Evolutionary conservation across 1,140 invertebrate genomes (phyloP).

Genomic region (Temnothorax nylanderi): DNA sequence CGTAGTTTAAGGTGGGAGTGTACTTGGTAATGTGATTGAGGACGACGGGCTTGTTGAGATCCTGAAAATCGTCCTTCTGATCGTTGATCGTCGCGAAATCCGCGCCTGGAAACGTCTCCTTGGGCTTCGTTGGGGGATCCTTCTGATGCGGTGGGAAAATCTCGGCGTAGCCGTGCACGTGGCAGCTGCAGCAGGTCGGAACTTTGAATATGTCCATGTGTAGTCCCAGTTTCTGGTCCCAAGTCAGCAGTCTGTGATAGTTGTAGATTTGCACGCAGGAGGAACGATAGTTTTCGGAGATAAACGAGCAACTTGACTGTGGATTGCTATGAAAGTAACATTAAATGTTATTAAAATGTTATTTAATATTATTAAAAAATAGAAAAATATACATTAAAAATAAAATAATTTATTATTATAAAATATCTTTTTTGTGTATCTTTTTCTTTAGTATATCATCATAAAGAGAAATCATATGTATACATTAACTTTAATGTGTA

Average conservation of each 20-base stretch:
- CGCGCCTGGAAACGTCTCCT: slow-evolving; percentile 82
- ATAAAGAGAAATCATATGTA: not conserved
- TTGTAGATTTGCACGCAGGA: slow-evolving; percentile 94
- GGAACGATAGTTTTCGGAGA: slow-evolving; percentile 93
- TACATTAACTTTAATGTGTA: not conserved
- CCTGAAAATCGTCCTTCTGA: slow-evolving; percentile 74
- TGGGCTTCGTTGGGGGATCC: slow-evolving; percentile 76
- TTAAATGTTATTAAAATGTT: not conserved
- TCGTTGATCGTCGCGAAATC: slow-evolving; percentile 78
- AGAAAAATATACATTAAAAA: not conserved
- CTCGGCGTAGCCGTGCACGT: slow-evolving; percentile 91
- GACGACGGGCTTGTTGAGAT: slow-evolving; percentile 56
- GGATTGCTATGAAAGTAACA: slow-evolving; percentile 88
- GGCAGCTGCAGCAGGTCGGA: slow-evolving; percentile 94
- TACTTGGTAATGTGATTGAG: slow-evolving; percentile 72
- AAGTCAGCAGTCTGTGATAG: slow-evolving; percentile 94
- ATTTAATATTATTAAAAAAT: not conserved
- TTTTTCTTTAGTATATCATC: not conserved
- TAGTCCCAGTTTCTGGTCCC: slow-evolving; percentile 92
- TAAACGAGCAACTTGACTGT: slow-evolving; percentile 91
- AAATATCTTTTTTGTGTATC: not conserved
- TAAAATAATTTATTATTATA: not conserved
- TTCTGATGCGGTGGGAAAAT: slow-evolving; percentile 87
- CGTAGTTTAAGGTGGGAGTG: slow-evolving; percentile 60
- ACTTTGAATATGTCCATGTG: slow-evolving; percentile 96